Conservation (phyloP, 2,797 vertebrate species). For the Tenualosa thibaudeaui region DNA sequence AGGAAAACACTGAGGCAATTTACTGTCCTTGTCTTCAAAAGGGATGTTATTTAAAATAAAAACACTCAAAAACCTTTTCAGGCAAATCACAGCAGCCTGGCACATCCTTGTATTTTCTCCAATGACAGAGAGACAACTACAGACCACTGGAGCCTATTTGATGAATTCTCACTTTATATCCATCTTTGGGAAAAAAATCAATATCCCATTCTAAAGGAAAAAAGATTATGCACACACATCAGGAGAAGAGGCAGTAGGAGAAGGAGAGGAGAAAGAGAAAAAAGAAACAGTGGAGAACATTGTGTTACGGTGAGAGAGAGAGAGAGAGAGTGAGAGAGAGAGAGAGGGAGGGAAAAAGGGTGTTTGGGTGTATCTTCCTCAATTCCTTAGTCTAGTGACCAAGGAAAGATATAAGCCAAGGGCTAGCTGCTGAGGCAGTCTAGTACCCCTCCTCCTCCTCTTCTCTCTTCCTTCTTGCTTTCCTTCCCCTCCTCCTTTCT, state of each 20-base stretch:
- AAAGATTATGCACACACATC: not conserved
- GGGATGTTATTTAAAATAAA: not conserved
- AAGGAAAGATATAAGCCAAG: not conserved
- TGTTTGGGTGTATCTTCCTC: not conserved
- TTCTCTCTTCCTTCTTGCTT: not conserved
- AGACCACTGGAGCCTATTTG: not conserved
- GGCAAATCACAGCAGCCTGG: not conserved
- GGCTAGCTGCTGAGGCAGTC: not conserved
- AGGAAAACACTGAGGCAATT: not conserved
- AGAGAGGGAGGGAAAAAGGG: constrained; percentile 5
- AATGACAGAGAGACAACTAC: not conserved
- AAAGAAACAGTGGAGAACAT: constrained; percentile 35
- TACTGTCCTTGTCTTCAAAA: not conserved
- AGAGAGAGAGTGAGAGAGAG: not conserved
- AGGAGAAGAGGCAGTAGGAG: not conserved
- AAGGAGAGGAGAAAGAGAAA: constrained; percentile 36
- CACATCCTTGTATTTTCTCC: not conserved
- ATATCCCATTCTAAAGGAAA: not conserved
- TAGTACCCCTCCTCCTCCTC: not conserved
- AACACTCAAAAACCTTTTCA: not conserved
- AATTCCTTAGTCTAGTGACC: not conserved
- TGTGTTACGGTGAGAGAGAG: no score
- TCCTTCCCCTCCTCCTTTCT: not conserved
- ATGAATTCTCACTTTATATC: not conserved
- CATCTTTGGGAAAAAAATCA: not conserved